A percentile compares a stretch with the other conserved stretches of the same genome.
Conservation (phyloP, 1,140 invertebrate genomes). For the Panonychus citri region DNA sequence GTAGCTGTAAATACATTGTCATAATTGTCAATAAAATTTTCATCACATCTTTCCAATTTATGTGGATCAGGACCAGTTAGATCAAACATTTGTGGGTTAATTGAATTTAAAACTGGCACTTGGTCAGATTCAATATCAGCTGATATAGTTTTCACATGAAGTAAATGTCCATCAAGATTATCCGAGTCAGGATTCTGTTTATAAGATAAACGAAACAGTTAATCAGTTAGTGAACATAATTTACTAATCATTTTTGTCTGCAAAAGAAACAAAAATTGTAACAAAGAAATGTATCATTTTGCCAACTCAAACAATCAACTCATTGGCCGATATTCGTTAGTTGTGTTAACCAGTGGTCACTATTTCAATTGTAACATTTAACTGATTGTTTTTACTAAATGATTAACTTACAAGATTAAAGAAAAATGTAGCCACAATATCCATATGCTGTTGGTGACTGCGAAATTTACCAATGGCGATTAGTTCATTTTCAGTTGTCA, state of each 20-base stretch:
- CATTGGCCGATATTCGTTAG: too few species aligned
- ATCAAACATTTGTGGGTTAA: background rate
- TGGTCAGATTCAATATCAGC: background rate
- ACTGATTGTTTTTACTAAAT: too few species aligned
- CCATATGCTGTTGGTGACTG: background rate
- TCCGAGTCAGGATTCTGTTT: conserved; percentile 1
- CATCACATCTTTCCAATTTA: background rate
- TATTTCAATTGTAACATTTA: too few species aligned
- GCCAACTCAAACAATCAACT: too few species aligned
- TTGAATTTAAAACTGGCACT: background rate
- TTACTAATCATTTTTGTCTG: background rate
- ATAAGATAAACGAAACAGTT: background rate
- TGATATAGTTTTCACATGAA: background rate
- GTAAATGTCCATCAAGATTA: conserved; percentile 6
- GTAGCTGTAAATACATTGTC: background rate
- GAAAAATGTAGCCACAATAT: background rate
- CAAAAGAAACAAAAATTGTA: background rate
- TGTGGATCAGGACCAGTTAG: background rate
- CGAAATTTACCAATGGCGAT: conserved; percentile 2
- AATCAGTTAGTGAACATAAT: background rate
- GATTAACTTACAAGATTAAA: conserved; percentile 6
- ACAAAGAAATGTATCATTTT: too few species aligned
- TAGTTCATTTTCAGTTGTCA: conserved; percentile 5
- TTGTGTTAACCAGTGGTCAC: too few species aligned
- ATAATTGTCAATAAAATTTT: background rate